Percentiles rank a stretch among this genome's conserved stretches.
These are phyloP conservation scores for Muntiacus muntjak DNA, from an alignment of 2,113 vertebrate genomes.

Conservation along the genomic window DNA sequence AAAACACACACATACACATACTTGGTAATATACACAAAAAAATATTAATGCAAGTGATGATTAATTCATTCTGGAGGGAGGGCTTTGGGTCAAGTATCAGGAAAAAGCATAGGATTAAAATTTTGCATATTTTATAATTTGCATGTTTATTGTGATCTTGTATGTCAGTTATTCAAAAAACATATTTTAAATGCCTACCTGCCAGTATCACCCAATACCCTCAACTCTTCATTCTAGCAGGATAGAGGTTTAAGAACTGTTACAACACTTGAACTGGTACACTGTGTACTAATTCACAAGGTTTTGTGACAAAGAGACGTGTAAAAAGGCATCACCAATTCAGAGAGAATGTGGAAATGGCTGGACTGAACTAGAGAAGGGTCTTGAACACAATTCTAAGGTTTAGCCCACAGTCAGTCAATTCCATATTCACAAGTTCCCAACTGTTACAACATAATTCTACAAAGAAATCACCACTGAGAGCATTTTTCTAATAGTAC, in stretches of 20 bases:
- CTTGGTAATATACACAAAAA: not conserved
- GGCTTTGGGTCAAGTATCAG: not conserved
- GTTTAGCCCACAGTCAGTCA: not conserved
- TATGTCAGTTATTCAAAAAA: not conserved
- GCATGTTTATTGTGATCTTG: not conserved
- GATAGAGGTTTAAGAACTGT: not conserved
- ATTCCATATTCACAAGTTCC: not conserved
- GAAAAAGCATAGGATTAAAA: not conserved
- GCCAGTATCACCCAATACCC: not conserved
- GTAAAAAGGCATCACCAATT: not conserved
- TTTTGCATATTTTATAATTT: not conserved
- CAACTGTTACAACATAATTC: not conserved
- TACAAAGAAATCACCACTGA: not conserved
- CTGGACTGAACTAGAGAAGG: not conserved
- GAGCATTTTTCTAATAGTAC: not conserved
- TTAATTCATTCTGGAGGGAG: not conserved
- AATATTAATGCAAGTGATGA: not conserved
- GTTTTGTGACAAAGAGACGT: not conserved
- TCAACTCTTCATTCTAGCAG: not conserved
- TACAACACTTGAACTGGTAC: not conserved
- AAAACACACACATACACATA: not conserved
- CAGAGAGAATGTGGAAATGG: not conserved
- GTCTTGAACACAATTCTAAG: not conserved
- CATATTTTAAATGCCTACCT: not conserved
- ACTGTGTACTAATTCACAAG: not conserved